Evolutionary conservation across 2,888 invertebrate genomes (phyloP).

Genomic region (Sinhomidia bicolor): DNA sequence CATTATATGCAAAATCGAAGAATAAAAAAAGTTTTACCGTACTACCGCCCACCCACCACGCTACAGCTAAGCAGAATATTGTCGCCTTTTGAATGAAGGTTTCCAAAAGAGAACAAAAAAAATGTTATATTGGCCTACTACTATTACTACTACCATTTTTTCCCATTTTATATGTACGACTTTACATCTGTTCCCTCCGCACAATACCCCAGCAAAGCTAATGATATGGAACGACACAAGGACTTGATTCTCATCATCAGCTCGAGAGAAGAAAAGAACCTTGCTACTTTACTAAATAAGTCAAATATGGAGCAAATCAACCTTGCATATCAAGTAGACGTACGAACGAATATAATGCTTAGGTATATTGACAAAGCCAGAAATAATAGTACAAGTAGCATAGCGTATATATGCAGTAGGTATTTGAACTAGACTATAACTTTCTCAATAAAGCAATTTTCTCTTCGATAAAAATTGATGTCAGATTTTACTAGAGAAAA

Average conservation of each 20-base stretch:
- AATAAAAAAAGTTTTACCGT: too few species aligned
- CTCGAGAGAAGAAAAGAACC: background rate
- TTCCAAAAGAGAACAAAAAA: too few species aligned
- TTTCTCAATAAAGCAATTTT: conserved; percentile 1
- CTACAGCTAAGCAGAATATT: too few species aligned
- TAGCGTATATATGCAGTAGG: background rate
- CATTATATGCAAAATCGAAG: too few species aligned
- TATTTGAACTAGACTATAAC: background rate
- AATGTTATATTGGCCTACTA: too few species aligned
- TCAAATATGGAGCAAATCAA: conserved; percentile 39
- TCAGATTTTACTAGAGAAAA: conserved; percentile 9
- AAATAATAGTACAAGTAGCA: background rate
- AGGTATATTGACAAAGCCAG: background rate
- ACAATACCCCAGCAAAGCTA: too few species aligned
- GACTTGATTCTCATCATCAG: background rate
- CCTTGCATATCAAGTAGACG: conserved; percentile 39
- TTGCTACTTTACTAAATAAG: conserved; percentile 43
- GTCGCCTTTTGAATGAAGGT: too few species aligned
- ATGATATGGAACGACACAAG: conserved; percentile 9
- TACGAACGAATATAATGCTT: background rate
- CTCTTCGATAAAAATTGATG: background rate
- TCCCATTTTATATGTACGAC: too few species aligned
- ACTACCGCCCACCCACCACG: too few species aligned
- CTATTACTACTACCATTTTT: too few species aligned
- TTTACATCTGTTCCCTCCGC: too few species aligned